phyloP scores from a whole-genome alignment of 2,113 vertebrate species.

The Clupea harengus region DNA sequence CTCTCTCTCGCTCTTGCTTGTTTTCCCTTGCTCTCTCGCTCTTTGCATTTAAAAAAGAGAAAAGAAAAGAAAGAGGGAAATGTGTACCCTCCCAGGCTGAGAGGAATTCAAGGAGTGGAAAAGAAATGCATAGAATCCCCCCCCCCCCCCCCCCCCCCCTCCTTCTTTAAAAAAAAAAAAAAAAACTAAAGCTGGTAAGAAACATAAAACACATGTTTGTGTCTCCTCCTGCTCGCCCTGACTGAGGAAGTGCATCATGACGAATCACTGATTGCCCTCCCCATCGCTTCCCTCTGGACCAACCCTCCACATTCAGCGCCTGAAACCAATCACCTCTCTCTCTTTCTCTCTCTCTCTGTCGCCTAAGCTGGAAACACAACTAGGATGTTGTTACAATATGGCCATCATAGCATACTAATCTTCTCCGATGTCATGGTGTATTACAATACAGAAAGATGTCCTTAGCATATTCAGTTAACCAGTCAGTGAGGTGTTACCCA shows the following conservation, averaged over 20 bases:
- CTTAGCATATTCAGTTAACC: not conserved
- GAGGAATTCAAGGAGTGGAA: constrained; percentile 56
- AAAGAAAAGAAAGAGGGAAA: constrained; percentile 43
- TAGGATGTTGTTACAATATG: constrained; percentile 2
- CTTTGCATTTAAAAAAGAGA: not conserved
- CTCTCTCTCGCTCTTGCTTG: not conserved
- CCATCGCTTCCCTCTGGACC: constrained; percentile 32
- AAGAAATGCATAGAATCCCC: constrained; percentile 42
- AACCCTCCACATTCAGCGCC: not conserved
- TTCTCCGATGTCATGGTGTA: not conserved
- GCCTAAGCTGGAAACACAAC: not conserved
- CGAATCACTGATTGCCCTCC: constrained; percentile 52
- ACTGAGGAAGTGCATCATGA: constrained; percentile 47
- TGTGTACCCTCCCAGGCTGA: constrained; percentile 57
- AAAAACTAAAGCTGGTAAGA: constrained; percentile 33
- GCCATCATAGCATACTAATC: not conserved
- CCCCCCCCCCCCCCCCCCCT: not conserved
- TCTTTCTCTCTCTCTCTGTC: not conserved
- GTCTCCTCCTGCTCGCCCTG: constrained; percentile 35
- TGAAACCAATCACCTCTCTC: not conserved
- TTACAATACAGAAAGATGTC: not conserved
- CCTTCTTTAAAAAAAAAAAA: not conserved
- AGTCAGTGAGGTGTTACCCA: not conserved
- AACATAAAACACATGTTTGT: constrained; percentile 61
- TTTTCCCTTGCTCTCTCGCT: constrained; percentile 29